phyloP scores from a whole-genome alignment of 2,113 vertebrate species.

The Vulpes ferrilata region DNA sequence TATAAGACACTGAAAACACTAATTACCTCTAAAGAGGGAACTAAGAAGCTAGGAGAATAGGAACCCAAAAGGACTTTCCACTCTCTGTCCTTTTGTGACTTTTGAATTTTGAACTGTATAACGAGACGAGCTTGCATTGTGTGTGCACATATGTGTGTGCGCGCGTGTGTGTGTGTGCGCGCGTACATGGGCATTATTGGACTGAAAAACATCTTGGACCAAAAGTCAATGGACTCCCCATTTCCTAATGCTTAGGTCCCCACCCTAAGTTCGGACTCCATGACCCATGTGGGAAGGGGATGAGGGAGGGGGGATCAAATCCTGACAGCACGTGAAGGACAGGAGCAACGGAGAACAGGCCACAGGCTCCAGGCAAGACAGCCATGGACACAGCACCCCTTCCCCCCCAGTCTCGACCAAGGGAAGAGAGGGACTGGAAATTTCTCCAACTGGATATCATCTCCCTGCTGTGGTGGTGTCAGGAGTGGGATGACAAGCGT shows the following conservation, averaged over 20 bases:
- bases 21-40: not conserved
- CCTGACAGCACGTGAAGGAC: not conserved
- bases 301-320: not conserved
- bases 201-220: not conserved
- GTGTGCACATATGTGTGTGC: too few relatives aligned
- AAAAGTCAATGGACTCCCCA: not conserved
- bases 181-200: not conserved
- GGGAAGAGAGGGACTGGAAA: not conserved
- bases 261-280: not conserved
- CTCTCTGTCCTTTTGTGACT: not conserved
- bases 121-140: not conserved
- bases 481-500: not conserved
- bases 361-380: not conserved
- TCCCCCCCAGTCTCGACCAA: not conserved
- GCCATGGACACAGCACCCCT: not conserved
- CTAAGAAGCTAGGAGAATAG: not conserved
- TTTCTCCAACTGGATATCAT: not conserved
- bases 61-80: not conserved
- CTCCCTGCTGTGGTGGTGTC: not conserved
- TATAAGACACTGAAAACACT: not conserved
- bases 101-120: not conserved
- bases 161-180: accelerated
- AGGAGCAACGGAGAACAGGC: not conserved
- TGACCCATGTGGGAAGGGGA: not conserved
- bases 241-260: not conserved